Conservation (phyloP, 1,140 invertebrate genomes). For the Mesaphorura yosii region DNA sequence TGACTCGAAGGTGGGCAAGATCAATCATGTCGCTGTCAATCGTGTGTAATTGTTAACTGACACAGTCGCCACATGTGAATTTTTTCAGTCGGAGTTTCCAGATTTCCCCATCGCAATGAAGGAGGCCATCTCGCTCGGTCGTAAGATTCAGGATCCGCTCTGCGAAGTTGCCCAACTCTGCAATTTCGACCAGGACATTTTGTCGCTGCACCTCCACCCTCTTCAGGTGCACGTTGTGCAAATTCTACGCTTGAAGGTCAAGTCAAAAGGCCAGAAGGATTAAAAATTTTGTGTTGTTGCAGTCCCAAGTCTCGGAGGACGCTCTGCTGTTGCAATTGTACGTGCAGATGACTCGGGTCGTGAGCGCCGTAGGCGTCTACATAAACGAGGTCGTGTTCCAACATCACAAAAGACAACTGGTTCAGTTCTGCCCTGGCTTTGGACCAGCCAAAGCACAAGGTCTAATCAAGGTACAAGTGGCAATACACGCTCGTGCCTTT, state of each 20-base stretch:
- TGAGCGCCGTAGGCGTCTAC: constrained; percentile 97
- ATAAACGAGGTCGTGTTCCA: constrained; percentile 84
- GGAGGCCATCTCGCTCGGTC: constrained; percentile 71
- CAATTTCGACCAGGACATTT: constrained; percentile 49
- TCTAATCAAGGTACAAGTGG: constrained; percentile 71
- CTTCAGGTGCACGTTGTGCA: constrained; percentile 38
- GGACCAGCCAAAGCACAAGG: constrained; percentile 88
- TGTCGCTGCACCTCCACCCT: constrained; percentile 47
- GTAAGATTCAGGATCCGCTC: constrained; percentile 87
- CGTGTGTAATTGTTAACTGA: neutral
- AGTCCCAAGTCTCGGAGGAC: constrained; percentile 75
- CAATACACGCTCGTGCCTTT: too few species aligned
- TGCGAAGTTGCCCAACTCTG: constrained; percentile 78
- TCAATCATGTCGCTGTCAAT: neutral
- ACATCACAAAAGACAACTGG: constrained; percentile 67
- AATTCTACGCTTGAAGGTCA: neutral
- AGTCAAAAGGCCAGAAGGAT: neutral
- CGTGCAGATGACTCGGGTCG: constrained; percentile 80
- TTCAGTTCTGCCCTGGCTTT: constrained; percentile 95
- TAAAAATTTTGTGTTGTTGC: constrained; percentile 29
- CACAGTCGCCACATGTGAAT: neutral
- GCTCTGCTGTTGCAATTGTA: constrained; percentile 74
- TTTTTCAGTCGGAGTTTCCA: constrained; percentile 39
- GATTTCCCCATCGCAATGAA: constrained; percentile 36
- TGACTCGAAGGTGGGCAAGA: neutral